phyloP scores from a whole-genome alignment of 2,888 invertebrate species.

The Ypsolopha sequella region DNA sequence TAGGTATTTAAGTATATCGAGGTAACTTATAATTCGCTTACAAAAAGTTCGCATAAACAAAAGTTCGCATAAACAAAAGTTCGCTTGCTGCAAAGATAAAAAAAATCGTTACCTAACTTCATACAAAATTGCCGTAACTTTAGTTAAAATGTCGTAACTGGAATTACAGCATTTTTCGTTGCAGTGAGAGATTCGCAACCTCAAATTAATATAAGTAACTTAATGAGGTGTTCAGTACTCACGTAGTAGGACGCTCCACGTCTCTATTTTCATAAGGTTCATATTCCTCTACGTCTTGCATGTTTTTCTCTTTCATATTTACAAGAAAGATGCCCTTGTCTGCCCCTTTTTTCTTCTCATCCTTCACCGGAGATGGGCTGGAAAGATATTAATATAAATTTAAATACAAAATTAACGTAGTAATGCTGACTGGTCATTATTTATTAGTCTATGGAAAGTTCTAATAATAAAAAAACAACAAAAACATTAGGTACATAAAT shows the following conservation, averaged over 20 bases:
- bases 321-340: conserved; percentile 54
- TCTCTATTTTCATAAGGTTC: conserved; percentile 77
- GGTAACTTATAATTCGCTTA: too few species aligned
- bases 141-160: too few species aligned
- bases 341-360: conserved; percentile 34
- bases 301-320: conserved; percentile 63
- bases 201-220: too few species aligned
- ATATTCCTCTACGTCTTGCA: conserved; percentile 69
- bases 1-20: too few species aligned
- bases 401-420: not conserved
- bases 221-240: conserved; percentile 36
- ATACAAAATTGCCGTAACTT: too few species aligned
- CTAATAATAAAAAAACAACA: not conserved
- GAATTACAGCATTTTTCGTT: too few species aligned
- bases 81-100: too few species aligned
- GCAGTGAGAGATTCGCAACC: too few species aligned
- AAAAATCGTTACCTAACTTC: too few species aligned
- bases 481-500: not conserved
- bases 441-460: not conserved
- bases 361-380: conserved; percentile 57
- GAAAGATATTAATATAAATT: conserved; percentile 5
- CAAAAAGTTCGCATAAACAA: too few species aligned
- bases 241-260: conserved; percentile 82
- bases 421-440: not conserved
- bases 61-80: too few species aligned